Percentiles rank a stretch among this genome's conserved stretches.
Evolutionary conservation across 2,888 invertebrate genomes (phyloP).

Genomic region (Epirrhoe tristata): DNA sequence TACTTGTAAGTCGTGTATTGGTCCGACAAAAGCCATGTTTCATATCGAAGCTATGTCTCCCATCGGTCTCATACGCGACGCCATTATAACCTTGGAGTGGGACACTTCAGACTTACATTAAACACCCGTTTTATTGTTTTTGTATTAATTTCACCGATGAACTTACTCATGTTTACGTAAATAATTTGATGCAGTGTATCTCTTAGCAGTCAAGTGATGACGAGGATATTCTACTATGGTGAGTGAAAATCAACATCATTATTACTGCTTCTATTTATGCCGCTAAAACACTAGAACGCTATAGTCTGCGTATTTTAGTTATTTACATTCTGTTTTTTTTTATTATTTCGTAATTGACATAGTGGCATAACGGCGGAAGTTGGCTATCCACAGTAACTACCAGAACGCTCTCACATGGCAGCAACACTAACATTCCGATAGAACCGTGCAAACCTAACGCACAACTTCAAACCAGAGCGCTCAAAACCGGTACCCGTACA

Average conservation of each 20-base stretch:
- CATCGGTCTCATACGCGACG: conserved; percentile 36
- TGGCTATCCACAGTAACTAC: conserved; percentile 60
- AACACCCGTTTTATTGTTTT: conserved; percentile 41
- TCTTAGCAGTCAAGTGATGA: conserved; percentile 46
- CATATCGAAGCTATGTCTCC: conserved; percentile 5
- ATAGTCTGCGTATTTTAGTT: conserved; percentile 52
- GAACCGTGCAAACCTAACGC: conserved; percentile 25
- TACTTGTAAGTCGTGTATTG: conserved; percentile 60
- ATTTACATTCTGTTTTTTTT: conserved; percentile 54
- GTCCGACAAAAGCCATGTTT: conserved; percentile 34
- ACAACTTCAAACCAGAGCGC: conserved; percentile 21
- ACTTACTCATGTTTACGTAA: conserved; percentile 42
- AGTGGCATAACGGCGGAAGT: conserved; percentile 75
- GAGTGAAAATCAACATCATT: conserved; percentile 37
- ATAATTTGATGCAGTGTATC: conserved; percentile 47
- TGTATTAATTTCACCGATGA: conserved; percentile 44
- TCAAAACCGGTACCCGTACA: conserved; percentile 13
- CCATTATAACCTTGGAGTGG: conserved; percentile 45
- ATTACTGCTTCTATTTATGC: conserved; percentile 40
- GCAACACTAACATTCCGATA: conserved; percentile 46
- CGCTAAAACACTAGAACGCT: conserved; percentile 41
- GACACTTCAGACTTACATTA: conserved; percentile 41
- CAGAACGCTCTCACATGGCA: conserved; percentile 59
- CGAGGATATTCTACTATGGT: conserved; percentile 34
- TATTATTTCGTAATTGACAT: conserved; percentile 65